Evolutionary conservation across 35 echinoderm and acorn worm species (phyloP), one percentile per base, ranked within the genome.

Genomic region (Acanthaster planci): DNA sequence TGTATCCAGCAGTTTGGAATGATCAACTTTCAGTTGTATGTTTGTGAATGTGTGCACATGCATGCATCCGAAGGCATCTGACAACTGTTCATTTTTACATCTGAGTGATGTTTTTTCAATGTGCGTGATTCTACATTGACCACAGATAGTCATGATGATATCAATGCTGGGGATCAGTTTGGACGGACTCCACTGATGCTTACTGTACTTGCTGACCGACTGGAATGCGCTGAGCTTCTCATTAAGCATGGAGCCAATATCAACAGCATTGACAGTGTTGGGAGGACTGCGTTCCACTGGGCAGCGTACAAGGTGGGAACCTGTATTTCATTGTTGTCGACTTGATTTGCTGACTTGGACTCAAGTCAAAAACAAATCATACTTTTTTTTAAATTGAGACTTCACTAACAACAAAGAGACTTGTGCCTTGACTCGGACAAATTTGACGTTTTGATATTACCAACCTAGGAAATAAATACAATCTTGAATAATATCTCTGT

Each of bases 271-370:
- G 96, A 99, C 51, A 82, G 88, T 72, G 85, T 86, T 37, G 88
- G 96, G 23, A 94, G 96, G 44, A 99, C 92, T 34, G 92, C 91
- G 47, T 57, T 99, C 50, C 96, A 99, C 60, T 99, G 96, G 96
- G 89, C 96, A 7, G 92, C 96, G 2, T 93, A 99, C 52, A 99
- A 99, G 92, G 96, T 93, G 47, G 51, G 51, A 17, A 84, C 31
- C 17, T 3, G 18, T 7, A 5, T 67, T 67, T 67, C 32, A 5
- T 67, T 67, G 18, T 35, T 67, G n/a, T 27, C 18, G 5, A 67
- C 7, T 27, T 67, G 3, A 6, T 4, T 4, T 67, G n/a, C n/a
- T n/a, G n/a, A n/a, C n/a, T n/a, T n/a, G n/a, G n/a, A n/a, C n/a
- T n/a, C n/a, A n/a, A n/a, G n/a, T n/a, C n/a, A n/a, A n/a, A n/a